These are phyloP conservation scores for Eira barbara DNA, from an alignment of 2,113 vertebrate genomes.

Conservation along the genomic window DNA sequence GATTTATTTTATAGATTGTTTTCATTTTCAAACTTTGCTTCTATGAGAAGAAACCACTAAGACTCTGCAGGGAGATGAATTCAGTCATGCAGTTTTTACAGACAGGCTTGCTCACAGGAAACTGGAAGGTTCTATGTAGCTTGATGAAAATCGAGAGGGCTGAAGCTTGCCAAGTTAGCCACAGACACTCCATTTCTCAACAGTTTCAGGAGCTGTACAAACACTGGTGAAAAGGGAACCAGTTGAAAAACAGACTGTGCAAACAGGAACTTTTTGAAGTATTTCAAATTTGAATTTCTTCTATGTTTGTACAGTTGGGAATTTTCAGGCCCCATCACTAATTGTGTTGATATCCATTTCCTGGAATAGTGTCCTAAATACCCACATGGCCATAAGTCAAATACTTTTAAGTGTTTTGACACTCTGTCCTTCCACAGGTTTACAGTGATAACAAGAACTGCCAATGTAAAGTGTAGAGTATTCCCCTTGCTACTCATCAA, in stretches of 20 bases:
- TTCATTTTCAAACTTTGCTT: slow-evolving; percentile 59
- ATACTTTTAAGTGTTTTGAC: slow-evolving; percentile 72
- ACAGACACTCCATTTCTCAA: slow-evolving; percentile 71
- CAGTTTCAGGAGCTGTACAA: slow-evolving; percentile 79
- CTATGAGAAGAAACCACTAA: slow-evolving; percentile 66
- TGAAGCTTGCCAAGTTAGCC: slow-evolving; percentile 77
- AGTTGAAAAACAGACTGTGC: slow-evolving; percentile 77
- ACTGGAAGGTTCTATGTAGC: slow-evolving; percentile 72
- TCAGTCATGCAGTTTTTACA: slow-evolving; percentile 69
- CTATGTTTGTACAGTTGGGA: slow-evolving; percentile 81
- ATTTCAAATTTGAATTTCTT: slow-evolving; percentile 83
- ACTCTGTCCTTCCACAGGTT: slow-evolving; percentile 58
- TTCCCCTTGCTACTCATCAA: not conserved
- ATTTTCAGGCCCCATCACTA: slow-evolving; percentile 76
- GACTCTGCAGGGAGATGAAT: slow-evolving; percentile 55
- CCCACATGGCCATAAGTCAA: slow-evolving; percentile 58
- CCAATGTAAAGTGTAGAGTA: not conserved
- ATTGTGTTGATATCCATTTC: slow-evolving; percentile 78
- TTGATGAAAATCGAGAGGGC: slow-evolving; percentile 75
- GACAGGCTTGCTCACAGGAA: slow-evolving; percentile 74
- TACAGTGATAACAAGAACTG: slow-evolving; percentile 64
- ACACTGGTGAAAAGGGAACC: slow-evolving; percentile 76
- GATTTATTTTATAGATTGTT: slow-evolving; percentile 12
- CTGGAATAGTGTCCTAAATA: slow-evolving; percentile 73
- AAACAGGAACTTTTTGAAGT: slow-evolving; percentile 83